These are phyloP conservation scores for Pristiophorus japonicus DNA, from an alignment of 2,113 vertebrate species.

Conservation along the genomic window DNA sequence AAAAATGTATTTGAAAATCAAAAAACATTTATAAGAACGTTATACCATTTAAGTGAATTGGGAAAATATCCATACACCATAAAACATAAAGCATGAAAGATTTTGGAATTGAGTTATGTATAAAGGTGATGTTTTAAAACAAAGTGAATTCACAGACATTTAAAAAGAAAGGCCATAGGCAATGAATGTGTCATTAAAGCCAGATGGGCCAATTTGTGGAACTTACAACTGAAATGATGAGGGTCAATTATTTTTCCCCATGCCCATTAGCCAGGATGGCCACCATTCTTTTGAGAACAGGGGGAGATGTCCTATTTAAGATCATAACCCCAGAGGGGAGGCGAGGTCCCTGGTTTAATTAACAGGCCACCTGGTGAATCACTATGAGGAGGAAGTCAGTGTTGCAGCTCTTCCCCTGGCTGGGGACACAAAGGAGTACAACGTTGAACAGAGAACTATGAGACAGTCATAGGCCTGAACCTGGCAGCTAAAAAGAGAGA, in stretches of 20 bases:
- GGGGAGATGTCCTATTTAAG: neutral
- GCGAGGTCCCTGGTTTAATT: neutral
- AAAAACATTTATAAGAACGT: neutral
- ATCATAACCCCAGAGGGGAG: neutral
- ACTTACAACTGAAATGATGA: neutral
- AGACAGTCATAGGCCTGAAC: neutral
- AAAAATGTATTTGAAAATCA: neutral
- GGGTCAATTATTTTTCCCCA: neutral
- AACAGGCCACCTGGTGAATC: neutral
- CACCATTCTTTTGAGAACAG: neutral
- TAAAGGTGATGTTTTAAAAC: too few species aligned
- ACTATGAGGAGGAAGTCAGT: neutral
- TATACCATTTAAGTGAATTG: too few species aligned
- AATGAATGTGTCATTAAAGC: too few species aligned
- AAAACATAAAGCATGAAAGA: too few species aligned
- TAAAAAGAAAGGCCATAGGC: too few species aligned
- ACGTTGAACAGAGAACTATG: neutral
- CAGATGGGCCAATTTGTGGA: too few species aligned
- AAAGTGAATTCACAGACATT: too few species aligned
- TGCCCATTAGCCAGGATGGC: neutral
- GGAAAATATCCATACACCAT: too few species aligned
- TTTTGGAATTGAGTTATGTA: too few species aligned
- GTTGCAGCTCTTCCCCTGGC: neutral
- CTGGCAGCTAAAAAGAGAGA: neutral
- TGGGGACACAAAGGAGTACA: neutral